Percentiles rank a stretch among this genome's conserved stretches.
These are phyloP conservation scores for Falco peregrinus DNA, from an alignment of 2,797 vertebrate genomes.

Conservation along the genomic window DNA sequence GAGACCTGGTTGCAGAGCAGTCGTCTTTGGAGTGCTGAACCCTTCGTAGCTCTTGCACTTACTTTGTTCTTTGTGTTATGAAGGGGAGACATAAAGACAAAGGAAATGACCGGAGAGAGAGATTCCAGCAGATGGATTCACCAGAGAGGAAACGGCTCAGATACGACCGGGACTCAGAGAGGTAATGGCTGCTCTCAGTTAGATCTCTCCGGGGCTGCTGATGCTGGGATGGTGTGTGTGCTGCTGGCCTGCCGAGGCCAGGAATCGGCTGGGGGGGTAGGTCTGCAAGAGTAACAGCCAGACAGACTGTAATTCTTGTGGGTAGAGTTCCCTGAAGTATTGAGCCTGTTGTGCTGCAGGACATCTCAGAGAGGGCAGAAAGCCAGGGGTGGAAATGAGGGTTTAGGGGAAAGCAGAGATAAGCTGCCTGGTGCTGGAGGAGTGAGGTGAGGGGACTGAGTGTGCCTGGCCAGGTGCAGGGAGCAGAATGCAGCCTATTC, in stretches of 20 bases:
- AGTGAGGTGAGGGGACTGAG: background rate
- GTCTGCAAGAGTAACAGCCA: background rate
- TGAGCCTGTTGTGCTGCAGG: background rate
- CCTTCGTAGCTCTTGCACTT: background rate
- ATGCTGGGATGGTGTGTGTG: fast-evolving
- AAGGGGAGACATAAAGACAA: conserved; percentile 80
- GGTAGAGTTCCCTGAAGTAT: background rate
- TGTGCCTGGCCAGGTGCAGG: background rate
- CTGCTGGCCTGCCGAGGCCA: background rate
- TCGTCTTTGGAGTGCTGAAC: background rate
- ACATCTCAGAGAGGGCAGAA: background rate
- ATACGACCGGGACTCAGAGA: conserved; percentile 71
- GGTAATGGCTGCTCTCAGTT: conserved; percentile 53
- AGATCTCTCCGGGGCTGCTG: background rate
- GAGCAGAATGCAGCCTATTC: background rate
- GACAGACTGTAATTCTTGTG: background rate
- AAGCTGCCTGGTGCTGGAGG: background rate
- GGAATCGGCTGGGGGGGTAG: background rate
- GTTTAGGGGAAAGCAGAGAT: background rate
- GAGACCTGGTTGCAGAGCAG: background rate
- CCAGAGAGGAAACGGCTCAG: conserved; percentile 79
- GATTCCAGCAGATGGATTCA: conserved; percentile 75
- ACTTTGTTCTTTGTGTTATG: conserved; percentile 34
- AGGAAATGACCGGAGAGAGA: conserved; percentile 77
- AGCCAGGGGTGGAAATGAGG: background rate